Percentiles rank a stretch among this genome's conserved stretches.
Conservation (phyloP, 2,888 invertebrate species). For the Lypha dubia region DNA sequence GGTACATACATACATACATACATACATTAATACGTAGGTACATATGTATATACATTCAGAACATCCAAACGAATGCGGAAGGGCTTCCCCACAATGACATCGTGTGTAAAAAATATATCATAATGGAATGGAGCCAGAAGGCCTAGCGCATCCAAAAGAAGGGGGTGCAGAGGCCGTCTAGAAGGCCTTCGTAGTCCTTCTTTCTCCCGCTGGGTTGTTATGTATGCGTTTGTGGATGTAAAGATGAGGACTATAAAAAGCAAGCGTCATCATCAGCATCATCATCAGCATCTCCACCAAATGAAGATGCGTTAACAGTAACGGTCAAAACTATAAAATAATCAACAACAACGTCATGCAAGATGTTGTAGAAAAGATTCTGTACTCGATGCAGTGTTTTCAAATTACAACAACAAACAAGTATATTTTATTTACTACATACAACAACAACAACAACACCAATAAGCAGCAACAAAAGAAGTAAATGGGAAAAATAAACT, state of each 20-base stretch:
- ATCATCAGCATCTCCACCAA: conserved; percentile 41
- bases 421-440: conserved; percentile 22
- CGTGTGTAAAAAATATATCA: too few species aligned
- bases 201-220: too few species aligned
- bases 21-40: too few species aligned
- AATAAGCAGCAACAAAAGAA: not conserved
- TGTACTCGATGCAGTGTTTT: conserved; percentile 55
- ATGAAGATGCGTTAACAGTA: conserved; percentile 70
- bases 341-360: conserved; percentile 31
- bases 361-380: conserved; percentile 46
- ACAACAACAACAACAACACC: conserved; percentile 10
- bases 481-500: conserved; percentile 36
- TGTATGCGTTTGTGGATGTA: too few species aligned
- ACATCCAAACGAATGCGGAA: too few species aligned
- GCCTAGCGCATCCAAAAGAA: too few species aligned
- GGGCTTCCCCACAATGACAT: too few species aligned
- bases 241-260: conserved; percentile 12
- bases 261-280: conserved; percentile 34
- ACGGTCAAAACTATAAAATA: conserved; percentile 70
- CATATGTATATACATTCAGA: too few species aligned
- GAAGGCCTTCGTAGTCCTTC: too few species aligned
- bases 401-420: conserved; percentile 30
- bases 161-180: too few species aligned
- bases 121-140: too few species aligned
- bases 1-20: too few species aligned